Base-by-base conservation (phyloP, 64 coral and sea anemone genomes). In the Montipora foliosa region DNA sequence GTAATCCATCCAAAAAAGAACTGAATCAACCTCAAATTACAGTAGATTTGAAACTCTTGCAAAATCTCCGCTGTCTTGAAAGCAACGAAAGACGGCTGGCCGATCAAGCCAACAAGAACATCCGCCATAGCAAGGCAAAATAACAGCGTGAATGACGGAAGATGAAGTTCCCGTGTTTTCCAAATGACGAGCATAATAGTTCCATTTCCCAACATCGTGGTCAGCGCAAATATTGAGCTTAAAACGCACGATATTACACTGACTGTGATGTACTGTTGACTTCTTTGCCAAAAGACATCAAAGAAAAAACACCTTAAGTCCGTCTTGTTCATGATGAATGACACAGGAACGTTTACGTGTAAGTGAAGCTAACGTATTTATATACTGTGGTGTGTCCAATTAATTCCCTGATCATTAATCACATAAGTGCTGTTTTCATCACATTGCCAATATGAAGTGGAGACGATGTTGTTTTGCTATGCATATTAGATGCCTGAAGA, bases 131-230 rank as follows among this genome's bases (percentile, higher is more conserved):
- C 90, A 5, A 92, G 17, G 14, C 80, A 84, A 16, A 16, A 81
- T 7, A 92, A 10, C 53, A 92, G 21, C 4, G 90, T 75, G 74
- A 76, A 84, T 5, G 68, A 47, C 12, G 90, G 80, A 9, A 72
- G 47, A 66, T 75, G 52, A 15, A 92, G 46, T 5, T 71, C 67
- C 1, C 72, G 10, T 9, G 19, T 64, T 66, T 67, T 92, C 71
- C 74, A 83, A 61, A 92, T 92, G 57, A 64, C 90, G 15, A 85
- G 37, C 68, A 92, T 61, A 5, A 92, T 58, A 37, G 82, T 62
- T 6, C 49, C 6, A 78, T 92, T 92, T 9, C 79, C 80, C 19
- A 92, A 17, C 8, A 92, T 17, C 67, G 90, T 70, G 15, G 57
- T 78, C 14, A 85, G 16, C 1, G 79, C 44, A 37, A 92, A 92